These are phyloP conservation scores for Cryptus viduatorius DNA, from an alignment of 2,888 invertebrate genomes.

Conservation along the genomic window DNA sequence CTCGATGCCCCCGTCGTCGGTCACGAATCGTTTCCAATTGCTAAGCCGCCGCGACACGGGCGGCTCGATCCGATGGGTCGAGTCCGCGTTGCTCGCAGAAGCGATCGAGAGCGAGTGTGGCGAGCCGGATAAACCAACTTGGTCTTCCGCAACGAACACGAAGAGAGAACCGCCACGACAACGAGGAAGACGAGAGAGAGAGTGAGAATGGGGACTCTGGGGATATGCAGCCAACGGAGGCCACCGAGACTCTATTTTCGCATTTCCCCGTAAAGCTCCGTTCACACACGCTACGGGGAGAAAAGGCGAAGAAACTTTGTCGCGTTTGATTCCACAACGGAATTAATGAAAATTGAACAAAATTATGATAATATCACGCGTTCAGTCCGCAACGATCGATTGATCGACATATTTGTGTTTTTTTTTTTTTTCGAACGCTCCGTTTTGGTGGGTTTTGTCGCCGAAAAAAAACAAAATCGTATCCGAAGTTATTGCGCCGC, in stretches of 20 bases:
- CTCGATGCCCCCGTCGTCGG: background rate
- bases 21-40: background rate
- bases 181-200: slow-evolving; percentile 26
- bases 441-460: background rate
- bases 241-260: slow-evolving; percentile 66
- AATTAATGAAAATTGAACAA: no score
- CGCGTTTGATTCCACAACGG: slow-evolving; percentile 8
- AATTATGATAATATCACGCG: no score
- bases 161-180: background rate
- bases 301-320: slow-evolving; percentile 33
- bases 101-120: slow-evolving; percentile 46
- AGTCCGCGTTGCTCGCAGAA: slow-evolving; percentile 7
- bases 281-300: slow-evolving; percentile 24
- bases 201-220: slow-evolving; percentile 39
- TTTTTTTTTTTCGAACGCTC: no score
- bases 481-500: slow-evolving; percentile 4
- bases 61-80: slow-evolving; percentile 11
- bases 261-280: slow-evolving; percentile 61
- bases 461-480: background rate
- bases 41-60: no score
- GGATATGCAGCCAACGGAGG: slow-evolving; percentile 3
- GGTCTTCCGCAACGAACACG: slow-evolving; percentile 42
- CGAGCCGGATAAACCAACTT: slow-evolving; percentile 31
- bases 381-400: background rate
- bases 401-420: no score